Percentiles rank a stretch among this genome's conserved stretches.
Evolutionary conservation across 2,797 vertebrate genomes (phyloP).

Genomic region (Danio tinwini): DNA sequence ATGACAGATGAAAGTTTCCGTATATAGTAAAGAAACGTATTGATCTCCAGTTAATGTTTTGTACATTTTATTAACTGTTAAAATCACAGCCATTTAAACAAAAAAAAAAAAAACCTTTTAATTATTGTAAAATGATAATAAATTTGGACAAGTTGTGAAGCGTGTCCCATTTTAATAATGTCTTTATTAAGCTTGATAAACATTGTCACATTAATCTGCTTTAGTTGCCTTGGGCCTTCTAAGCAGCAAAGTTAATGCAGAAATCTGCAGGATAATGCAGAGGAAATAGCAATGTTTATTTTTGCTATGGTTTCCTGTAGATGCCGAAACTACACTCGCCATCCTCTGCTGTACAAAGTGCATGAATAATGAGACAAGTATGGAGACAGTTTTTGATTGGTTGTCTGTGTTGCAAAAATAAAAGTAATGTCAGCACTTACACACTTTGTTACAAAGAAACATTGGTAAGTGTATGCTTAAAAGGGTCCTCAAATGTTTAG

Average conservation of each 20-base stretch:
- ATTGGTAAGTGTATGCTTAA: neutral
- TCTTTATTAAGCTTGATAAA: neutral
- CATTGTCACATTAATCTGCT: neutral
- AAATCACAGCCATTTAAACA: no score
- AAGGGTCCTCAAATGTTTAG: neutral
- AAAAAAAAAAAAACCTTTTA: neutral
- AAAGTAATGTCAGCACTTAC: neutral
- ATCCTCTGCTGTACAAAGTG: neutral
- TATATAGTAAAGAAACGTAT: no score
- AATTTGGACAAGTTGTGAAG: neutral
- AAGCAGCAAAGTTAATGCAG: neutral
- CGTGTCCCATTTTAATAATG: neutral
- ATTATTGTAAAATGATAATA: neutral
- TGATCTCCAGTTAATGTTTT: no score
- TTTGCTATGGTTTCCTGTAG: neutral
- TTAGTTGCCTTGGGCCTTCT: neutral
- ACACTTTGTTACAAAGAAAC: neutral
- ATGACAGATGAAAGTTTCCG: no score
- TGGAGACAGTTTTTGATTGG: neutral
- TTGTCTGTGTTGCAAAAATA: neutral
- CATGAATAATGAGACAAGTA: slow-evolving; percentile 2
- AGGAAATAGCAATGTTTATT: neutral
- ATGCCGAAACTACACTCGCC: neutral
- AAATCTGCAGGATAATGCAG: neutral
- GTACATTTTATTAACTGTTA: no score